These are phyloP conservation scores for Lepidurus couesii DNA, from an alignment of 1,140 invertebrate species.

Conservation along the genomic window DNA sequence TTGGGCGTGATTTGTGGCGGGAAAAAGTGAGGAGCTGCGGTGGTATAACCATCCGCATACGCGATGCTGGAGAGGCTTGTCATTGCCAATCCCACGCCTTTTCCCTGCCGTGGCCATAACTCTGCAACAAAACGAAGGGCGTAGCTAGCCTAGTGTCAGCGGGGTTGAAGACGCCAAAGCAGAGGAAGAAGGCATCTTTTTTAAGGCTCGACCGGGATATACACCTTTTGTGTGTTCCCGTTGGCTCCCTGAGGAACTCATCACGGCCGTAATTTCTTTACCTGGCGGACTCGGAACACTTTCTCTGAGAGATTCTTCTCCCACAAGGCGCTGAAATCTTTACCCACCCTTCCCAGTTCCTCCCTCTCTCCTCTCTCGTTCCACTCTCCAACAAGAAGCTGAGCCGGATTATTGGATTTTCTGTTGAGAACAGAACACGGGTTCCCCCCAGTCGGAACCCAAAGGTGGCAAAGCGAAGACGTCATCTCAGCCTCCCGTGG, in stretches of 20 bases:
- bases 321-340: not conserved
- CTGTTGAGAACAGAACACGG: not conserved
- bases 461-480: not conserved
- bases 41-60: not conserved
- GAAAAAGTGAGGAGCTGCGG: not conserved
- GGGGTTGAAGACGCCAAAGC: not conserved
- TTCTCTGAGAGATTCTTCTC: not conserved
- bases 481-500: not conserved
- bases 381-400: not conserved
- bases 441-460: slow-evolving; percentile 1
- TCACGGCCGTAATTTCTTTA: slow-evolving; percentile 19
- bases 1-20: slow-evolving; percentile 7
- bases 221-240: not conserved
- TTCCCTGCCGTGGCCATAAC: not conserved
- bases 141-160: not conserved
- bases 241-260: slow-evolving; percentile 6
- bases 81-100: not conserved
- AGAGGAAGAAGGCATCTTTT: not conserved
- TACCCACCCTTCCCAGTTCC: not conserved
- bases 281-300: not conserved
- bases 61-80: not conserved
- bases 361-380: not conserved
- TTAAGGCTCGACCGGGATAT: not conserved
- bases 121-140: not conserved
- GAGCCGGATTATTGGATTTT: slow-evolving; percentile 11